A percentile compares a stretch with the other conserved stretches of the same genome.
Evolutionary conservation across 2,113 vertebrate genomes (phyloP).

Genomic region (Spea bombifrons): DNA sequence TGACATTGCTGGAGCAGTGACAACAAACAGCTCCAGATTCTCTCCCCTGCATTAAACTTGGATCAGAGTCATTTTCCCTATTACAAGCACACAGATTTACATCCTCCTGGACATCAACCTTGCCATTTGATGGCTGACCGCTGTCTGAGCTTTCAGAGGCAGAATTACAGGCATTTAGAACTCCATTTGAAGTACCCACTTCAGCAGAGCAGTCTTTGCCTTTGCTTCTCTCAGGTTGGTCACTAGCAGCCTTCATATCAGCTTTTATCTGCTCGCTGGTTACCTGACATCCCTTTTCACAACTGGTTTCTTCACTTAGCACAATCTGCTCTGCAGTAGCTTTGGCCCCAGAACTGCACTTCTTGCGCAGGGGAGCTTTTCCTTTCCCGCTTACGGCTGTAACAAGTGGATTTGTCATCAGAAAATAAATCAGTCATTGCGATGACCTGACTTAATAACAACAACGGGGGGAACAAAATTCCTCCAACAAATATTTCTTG

Average conservation of each 20-base stretch:
- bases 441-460: too few species aligned
- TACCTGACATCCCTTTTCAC: slow-evolving; percentile 97
- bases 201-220: slow-evolving; percentile 68
- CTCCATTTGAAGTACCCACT: slow-evolving; percentile 54
- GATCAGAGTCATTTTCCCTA: slow-evolving; percentile 59
- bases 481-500: too few species aligned
- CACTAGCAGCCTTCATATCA: slow-evolving; percentile 93
- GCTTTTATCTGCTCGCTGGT: slow-evolving; percentile 98
- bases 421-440: too few species aligned
- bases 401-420: slow-evolving; percentile 4
- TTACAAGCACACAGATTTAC: slow-evolving; percentile 63
- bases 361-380: slow-evolving; percentile 89
- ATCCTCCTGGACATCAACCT: slow-evolving; percentile 52
- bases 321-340: slow-evolving; percentile 61
- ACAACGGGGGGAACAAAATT: too few species aligned
- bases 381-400: slow-evolving; percentile 85
- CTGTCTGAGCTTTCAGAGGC: slow-evolving; percentile 62
- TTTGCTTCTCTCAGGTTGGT: slow-evolving; percentile 75
- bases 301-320: slow-evolving; percentile 76
- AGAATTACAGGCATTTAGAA: slow-evolving; percentile 58
- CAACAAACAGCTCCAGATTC: slow-evolving; percentile 61
- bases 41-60: slow-evolving; percentile 55
- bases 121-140: slow-evolving; percentile 57
- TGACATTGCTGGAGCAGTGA: slow-evolving; percentile 63
- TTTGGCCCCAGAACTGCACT: slow-evolving; percentile 61